These are phyloP conservation scores for Sebastes vulpes DNA, from an alignment of 2,797 vertebrate genomes.

Conservation along the genomic window DNA sequence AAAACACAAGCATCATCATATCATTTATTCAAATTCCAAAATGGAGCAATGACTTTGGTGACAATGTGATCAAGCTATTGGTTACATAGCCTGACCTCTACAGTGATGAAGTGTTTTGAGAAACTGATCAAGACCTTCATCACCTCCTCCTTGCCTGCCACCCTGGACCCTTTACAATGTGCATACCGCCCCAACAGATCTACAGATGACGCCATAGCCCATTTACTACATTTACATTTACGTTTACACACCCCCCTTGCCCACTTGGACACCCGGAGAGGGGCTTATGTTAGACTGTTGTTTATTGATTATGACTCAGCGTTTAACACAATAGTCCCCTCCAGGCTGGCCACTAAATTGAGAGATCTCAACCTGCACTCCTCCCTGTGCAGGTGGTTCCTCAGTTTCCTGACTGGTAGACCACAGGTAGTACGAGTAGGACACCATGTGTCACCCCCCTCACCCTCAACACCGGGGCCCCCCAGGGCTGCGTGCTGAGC, in stretches of 20 bases:
- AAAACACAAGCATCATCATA: too few species aligned
- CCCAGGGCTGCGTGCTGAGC: too few species aligned
- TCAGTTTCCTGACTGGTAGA: too few species aligned
- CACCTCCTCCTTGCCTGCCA: background rate
- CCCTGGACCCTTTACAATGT: background rate
- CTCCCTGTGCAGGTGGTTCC: background rate
- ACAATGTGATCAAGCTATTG: too few species aligned
- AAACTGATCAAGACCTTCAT: background rate
- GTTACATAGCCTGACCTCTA: background rate
- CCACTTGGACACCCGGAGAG: background rate
- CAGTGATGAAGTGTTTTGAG: background rate
- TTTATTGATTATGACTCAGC: background rate
- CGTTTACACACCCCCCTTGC: background rate
- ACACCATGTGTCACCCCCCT: too few species aligned
- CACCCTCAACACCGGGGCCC: too few species aligned
- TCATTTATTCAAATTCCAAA: too few species aligned
- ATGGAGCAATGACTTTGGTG: too few species aligned
- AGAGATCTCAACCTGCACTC: background rate
- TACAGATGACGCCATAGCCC: background rate
- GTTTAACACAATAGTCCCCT: background rate
- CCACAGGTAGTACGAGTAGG: too few species aligned
- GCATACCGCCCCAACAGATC: background rate
- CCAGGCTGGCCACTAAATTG: background rate
- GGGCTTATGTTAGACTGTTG: background rate
- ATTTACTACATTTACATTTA: background rate